Conservation (phyloP, 1,140 invertebrate genomes). For the Pissodes strobi region DNA sequence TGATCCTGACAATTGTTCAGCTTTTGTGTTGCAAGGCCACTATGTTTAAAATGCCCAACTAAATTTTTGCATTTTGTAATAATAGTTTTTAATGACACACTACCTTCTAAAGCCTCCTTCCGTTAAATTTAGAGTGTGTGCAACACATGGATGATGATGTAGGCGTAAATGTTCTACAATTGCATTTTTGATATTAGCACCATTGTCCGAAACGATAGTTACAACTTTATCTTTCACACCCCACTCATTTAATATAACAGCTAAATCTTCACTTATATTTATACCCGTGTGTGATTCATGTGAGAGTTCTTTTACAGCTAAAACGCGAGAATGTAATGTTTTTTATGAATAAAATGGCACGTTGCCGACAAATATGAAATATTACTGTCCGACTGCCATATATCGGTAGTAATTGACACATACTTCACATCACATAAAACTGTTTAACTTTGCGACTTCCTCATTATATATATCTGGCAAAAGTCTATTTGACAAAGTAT, state of each 20-base stretch:
- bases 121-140: slow-evolving; percentile 38
- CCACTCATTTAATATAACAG: neutral
- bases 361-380: too few species aligned
- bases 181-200: slow-evolving; percentile 22
- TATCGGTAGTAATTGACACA: too few species aligned
- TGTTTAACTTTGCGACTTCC: too few species aligned
- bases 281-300: too few species aligned
- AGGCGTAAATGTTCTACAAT: slow-evolving; percentile 38
- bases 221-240: slow-evolving; percentile 11
- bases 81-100: neutral
- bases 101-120: slow-evolving; percentile 18
- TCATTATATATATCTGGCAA: too few species aligned
- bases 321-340: too few species aligned
- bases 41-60: slow-evolving; percentile 42
- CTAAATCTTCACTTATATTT: slow-evolving; percentile 16
- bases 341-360: too few species aligned
- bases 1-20: slow-evolving; percentile 30
- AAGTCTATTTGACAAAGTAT: too few species aligned
- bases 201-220: slow-evolving; percentile 26
- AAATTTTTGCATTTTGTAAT: slow-evolving; percentile 28
- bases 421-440: too few species aligned
- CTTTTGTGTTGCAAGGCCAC: slow-evolving; percentile 35
- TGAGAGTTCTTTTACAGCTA: too few species aligned
- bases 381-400: too few species aligned
- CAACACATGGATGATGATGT: slow-evolving; percentile 56